Percentiles rank a stretch among this genome's conserved stretches.
Evolutionary conservation across 2,888 invertebrate species (phyloP).

Genomic region (Hipparchia semele): DNA sequence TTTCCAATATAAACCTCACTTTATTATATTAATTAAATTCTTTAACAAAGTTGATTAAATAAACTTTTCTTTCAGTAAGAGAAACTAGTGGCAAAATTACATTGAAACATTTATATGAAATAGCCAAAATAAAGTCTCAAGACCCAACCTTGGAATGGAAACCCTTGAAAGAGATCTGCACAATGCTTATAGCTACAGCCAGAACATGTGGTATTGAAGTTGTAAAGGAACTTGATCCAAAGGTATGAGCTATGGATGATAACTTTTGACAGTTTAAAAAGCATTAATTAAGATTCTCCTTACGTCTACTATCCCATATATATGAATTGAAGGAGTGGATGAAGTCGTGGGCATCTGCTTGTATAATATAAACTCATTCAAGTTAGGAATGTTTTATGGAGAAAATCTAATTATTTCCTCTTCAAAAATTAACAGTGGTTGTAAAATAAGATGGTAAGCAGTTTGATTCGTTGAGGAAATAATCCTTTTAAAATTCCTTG

Average conservation of each 20-base stretch:
- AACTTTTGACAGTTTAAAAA: neutral
- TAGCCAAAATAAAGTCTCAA: slow-evolving; percentile 96
- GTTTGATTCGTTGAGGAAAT: neutral
- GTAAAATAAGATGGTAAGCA: neutral
- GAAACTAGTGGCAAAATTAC: slow-evolving; percentile 95
- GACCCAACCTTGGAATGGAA: slow-evolving; percentile 89
- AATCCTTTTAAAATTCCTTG: neutral
- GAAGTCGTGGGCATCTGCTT: too few relatives aligned
- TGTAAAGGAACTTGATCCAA: slow-evolving; percentile 88
- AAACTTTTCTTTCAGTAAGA: slow-evolving; percentile 73
- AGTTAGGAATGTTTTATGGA: too few relatives aligned
- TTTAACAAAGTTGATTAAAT: too few relatives aligned
- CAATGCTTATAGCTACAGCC: slow-evolving; percentile 90
- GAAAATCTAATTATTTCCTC: too few relatives aligned
- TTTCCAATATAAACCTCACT: too few relatives aligned
- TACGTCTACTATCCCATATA: too few relatives aligned
- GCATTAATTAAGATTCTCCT: too few relatives aligned
- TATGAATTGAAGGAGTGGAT: too few relatives aligned
- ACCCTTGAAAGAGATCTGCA: slow-evolving; percentile 88
- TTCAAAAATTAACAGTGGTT: neutral
- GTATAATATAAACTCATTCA: too few relatives aligned
- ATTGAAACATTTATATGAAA: slow-evolving; percentile 98
- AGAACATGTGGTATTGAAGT: slow-evolving; percentile 93
- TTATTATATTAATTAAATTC: too few relatives aligned
- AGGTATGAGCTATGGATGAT: slow-evolving; percentile 55